These are phyloP conservation scores for Semaprochilodus insignis DNA, from an alignment of 2,797 vertebrate genomes.

Conservation along the genomic window DNA sequence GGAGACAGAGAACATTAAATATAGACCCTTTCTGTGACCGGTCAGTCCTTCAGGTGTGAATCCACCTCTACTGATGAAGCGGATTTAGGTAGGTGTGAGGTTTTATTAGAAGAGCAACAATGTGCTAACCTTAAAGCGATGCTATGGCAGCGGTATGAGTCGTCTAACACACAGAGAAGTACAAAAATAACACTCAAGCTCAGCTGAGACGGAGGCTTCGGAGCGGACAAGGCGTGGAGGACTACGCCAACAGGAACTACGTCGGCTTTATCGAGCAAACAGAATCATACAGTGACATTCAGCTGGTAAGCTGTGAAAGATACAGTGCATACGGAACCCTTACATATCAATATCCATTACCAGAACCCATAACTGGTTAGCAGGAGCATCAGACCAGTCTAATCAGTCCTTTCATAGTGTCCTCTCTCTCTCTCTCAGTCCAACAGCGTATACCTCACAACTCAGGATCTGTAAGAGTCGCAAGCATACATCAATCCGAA, in stretches of 20 bases:
- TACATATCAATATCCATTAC: not conserved
- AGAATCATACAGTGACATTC: not conserved
- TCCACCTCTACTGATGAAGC: not conserved
- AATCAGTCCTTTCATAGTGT: not conserved
- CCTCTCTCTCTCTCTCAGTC: not conserved
- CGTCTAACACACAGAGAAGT: not conserved
- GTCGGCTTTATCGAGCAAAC: not conserved
- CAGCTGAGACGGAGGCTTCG: not conserved
- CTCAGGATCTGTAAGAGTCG: not conserved
- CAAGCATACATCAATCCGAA: conserved; percentile 8
- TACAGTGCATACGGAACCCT: not conserved
- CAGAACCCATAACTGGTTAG: not conserved
- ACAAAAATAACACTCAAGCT: conserved; percentile 6
- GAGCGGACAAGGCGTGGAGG: not conserved
- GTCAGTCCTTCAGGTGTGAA: not conserved
- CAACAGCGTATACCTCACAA: not conserved
- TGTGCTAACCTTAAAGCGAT: not conserved
- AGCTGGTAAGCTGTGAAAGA: not conserved
- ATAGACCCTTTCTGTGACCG: not conserved
- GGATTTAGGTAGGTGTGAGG: not conserved
- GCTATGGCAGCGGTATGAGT: not conserved
- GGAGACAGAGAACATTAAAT: not conserved
- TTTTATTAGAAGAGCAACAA: not conserved
- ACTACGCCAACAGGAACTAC: not conserved
- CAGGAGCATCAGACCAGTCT: not conserved